A percentile compares a stretch with the other conserved stretches of the same genome.
These are phyloP conservation scores for Coilia nasus DNA, from an alignment of 2,797 vertebrate species.

Conservation along the genomic window DNA sequence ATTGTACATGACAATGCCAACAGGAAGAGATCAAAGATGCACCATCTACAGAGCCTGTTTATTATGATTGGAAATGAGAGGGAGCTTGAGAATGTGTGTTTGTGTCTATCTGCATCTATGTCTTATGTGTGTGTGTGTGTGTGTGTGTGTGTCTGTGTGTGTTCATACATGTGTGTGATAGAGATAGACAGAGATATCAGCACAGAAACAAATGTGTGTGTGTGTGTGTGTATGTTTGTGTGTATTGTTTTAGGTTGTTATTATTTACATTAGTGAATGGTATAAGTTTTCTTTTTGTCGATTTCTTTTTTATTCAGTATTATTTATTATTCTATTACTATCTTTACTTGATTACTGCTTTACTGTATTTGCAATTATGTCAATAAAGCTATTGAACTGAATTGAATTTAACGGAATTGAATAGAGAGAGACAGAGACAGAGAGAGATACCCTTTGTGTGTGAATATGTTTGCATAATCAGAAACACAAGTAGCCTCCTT, in stretches of 20 bases:
- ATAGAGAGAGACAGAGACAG: background rate
- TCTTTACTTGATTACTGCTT: too few species aligned
- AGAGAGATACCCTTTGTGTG: background rate
- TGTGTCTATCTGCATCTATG: background rate
- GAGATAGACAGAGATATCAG: background rate
- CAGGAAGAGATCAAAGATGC: background rate
- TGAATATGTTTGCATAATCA: slow-evolving; percentile 27
- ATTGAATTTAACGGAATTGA: background rate
- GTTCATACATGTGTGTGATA: background rate
- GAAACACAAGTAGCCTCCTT: background rate
- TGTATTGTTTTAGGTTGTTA: too few species aligned
- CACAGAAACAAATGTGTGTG: background rate
- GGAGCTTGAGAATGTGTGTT: background rate
- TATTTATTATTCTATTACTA: too few species aligned
- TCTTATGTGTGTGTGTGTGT: background rate
- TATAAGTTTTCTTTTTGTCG: too few species aligned
- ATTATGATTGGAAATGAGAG: too few species aligned
- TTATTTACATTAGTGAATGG: too few species aligned
- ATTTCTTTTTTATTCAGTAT: too few species aligned
- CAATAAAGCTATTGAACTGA: too few species aligned
- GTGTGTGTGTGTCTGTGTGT: background rate
- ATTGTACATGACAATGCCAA: background rate
- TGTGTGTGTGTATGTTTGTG: too few species aligned
- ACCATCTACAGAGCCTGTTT: background rate
- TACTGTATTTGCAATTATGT: too few species aligned